These are phyloP conservation scores for Lithobius niger DNA, from an alignment of 1,140 invertebrate species.

Conservation along the genomic window DNA sequence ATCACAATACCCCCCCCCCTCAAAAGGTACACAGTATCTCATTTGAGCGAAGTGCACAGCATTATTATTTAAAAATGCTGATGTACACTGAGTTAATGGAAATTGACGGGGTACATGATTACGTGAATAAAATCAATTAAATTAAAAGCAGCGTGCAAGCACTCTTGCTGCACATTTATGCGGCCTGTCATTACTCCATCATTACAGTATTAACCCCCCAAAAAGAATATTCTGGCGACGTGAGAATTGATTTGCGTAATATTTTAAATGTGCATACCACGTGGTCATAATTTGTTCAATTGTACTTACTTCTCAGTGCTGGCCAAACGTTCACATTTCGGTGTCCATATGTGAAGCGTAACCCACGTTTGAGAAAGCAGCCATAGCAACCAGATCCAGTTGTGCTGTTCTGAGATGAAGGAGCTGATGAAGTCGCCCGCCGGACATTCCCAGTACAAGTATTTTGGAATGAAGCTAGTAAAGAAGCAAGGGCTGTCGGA, in stretches of 20 bases:
- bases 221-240: no score
- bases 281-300: not conserved
- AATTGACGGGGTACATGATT: no score
- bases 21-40: no score
- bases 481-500: constrained; percentile 60
- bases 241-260: not conserved
- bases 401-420: constrained; percentile 70
- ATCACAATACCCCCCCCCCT: no score
- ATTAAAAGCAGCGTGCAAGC: not conserved
- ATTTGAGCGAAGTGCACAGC: no score
- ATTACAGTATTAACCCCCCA: no score
- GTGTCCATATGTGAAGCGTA: constrained; percentile 90
- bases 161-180: not conserved
- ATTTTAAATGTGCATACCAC: not conserved
- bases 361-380: constrained; percentile 92
- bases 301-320: constrained; percentile 65
- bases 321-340: constrained; percentile 90
- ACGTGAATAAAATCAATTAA: not conserved
- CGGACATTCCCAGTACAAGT: constrained; percentile 80
- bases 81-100: no score
- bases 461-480: constrained; percentile 67
- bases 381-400: constrained; percentile 87
- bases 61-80: no score
- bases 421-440: constrained; percentile 63
- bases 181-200: not conserved